A percentile compares a stretch with the other conserved stretches of the same genome.
phyloP scores from a whole-genome alignment of 2,797 vertebrate species.

The Acestrorhynchus altus region DNA sequence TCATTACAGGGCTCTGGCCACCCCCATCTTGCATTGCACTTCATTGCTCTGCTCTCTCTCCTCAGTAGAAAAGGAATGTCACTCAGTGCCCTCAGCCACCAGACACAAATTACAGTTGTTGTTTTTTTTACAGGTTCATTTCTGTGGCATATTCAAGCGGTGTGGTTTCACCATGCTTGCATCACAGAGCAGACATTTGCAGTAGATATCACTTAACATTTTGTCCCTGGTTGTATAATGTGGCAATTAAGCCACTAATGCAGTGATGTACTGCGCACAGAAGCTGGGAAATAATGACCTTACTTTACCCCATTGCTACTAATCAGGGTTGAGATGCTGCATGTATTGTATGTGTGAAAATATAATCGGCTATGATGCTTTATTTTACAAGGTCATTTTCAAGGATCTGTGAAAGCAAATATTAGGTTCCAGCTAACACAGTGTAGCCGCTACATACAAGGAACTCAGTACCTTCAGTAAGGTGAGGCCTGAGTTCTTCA shows the following conservation, averaged over 20 bases:
- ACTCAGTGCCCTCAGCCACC: constrained; percentile 59
- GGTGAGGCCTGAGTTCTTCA: constrained; percentile 25
- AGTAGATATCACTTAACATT: constrained; percentile 44
- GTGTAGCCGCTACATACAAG: not conserved
- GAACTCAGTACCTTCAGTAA: not conserved
- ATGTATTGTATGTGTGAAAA: not conserved
- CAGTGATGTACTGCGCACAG: not conserved
- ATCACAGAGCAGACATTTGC: constrained; percentile 60
- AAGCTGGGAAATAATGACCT: constrained; percentile 5
- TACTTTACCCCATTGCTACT: constrained; percentile 18
- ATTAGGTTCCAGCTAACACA: not conserved
- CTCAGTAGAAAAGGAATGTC: constrained; percentile 65
- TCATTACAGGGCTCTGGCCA: constrained; percentile 63
- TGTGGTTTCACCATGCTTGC: constrained; percentile 61
- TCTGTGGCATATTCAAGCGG: constrained; percentile 34
- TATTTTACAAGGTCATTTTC: constrained; percentile 24
- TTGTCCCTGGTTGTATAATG: constrained; percentile 43
- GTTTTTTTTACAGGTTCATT: not conserved
- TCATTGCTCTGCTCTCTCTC: constrained; percentile 16
- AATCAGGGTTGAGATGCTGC: constrained; percentile 18
- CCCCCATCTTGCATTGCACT: constrained; percentile 41
- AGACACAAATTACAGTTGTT: constrained; percentile 65
- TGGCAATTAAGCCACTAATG: constrained; percentile 32
- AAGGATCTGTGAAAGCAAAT: constrained; percentile 3
- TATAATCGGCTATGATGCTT: constrained; percentile 6